Percentiles rank a stretch among this genome's conserved stretches.
phyloP scores from a whole-genome alignment of 2,888 invertebrate genomes.

The Tipula vernalis region DNA sequence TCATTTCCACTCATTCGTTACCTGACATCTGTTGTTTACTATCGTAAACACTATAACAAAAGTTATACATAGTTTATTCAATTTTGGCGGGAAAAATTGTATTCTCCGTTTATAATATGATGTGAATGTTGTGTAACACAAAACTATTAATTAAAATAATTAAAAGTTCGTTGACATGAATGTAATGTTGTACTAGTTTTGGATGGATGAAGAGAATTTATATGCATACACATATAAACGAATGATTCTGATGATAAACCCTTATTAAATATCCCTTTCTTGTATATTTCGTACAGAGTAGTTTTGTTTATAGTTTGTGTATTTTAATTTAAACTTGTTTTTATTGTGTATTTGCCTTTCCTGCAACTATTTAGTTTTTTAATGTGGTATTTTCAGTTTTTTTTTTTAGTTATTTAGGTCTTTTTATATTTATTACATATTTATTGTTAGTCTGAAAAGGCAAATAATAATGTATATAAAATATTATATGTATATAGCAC shows the following conservation, averaged over 20 bases:
- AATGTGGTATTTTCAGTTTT: not conserved
- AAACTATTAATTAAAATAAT: constrained; percentile 4
- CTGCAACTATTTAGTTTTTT: not conserved
- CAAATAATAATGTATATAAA: not conserved
- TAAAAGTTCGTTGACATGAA: not conserved
- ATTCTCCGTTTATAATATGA: not conserved
- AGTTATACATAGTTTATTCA: not conserved
- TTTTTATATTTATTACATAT: not conserved
- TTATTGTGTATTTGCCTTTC: not conserved
- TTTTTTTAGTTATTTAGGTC: not conserved
- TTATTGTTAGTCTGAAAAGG: not conserved
- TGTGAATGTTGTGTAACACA: not conserved
- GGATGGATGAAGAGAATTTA: not conserved
- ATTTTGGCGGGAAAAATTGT: not conserved
- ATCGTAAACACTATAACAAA: not conserved
- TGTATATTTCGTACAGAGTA: not conserved
- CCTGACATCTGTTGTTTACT: not conserved
- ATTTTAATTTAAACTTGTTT: not conserved
- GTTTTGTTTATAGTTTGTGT: not conserved
- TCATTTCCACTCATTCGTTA: not conserved
- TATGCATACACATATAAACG: not conserved
- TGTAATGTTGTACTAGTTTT: not conserved
- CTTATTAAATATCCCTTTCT: constrained; percentile 4
- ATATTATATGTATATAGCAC: not conserved
- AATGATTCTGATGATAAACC: not conserved